Evolutionary conservation across 1,140 invertebrate species (phyloP).

Genomic region (Ceratitis capitata): DNA sequence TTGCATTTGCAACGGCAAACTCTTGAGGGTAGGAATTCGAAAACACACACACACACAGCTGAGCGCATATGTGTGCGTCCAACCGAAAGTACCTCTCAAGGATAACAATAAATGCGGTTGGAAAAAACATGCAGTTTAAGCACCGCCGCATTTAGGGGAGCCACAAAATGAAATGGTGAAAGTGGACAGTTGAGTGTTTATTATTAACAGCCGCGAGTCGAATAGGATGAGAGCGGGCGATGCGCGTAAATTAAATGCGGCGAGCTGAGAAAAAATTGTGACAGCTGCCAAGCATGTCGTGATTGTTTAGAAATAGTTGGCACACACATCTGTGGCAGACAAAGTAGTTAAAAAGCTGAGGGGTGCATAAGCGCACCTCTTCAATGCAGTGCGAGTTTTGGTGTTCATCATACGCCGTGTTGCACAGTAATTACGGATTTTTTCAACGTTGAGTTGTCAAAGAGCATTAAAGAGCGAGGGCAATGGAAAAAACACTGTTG

Average conservation of each 20-base stretch:
- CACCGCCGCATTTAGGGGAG: not conserved
- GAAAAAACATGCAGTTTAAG: conserved; percentile 4
- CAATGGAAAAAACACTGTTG: not conserved
- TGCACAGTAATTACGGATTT: not conserved
- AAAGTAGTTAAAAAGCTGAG: not conserved
- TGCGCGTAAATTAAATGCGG: not conserved
- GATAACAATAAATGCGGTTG: not conserved
- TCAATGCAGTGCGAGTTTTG: not conserved
- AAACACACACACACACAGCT: not conserved
- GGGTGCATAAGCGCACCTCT: not conserved
- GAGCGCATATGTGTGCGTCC: not conserved
- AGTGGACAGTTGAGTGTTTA: not conserved
- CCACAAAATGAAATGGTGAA: not conserved
- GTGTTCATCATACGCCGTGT: conserved; percentile 11
- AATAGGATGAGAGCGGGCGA: not conserved
- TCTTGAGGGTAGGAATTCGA: not conserved
- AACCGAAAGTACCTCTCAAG: not conserved
- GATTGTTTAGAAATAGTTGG: conserved; percentile 4
- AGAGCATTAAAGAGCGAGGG: not conserved
- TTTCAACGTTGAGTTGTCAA: not conserved
- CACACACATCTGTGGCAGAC: not conserved
- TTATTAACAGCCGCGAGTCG: not conserved
- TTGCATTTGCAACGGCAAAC: not conserved
- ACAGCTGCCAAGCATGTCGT: conserved; percentile 5
- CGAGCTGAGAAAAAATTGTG: not conserved